Base-by-base conservation (phyloP, 2,797 vertebrate species). In the Chelmon rostratus region DNA sequence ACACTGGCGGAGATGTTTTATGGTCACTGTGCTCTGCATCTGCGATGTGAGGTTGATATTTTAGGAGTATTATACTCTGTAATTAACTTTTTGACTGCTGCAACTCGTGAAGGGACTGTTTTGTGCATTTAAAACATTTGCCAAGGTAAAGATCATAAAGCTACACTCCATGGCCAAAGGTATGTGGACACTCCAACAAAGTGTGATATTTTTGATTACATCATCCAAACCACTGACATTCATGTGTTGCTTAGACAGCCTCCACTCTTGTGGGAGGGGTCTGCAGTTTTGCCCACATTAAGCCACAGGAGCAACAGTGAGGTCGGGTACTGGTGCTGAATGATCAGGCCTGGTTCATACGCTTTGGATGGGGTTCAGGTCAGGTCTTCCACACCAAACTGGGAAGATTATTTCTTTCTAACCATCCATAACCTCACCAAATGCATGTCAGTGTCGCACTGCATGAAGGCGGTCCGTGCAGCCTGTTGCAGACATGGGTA, bases 21-120 rank as follows among this genome's bases (percentile, higher is more conserved):
- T 40, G 73, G 70, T 56, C 65, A 56, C 54, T 40, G 59, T 28
- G 15, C 40, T 42, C 42, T 8, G 46, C 70, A 58, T 70, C 53
- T 65, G 59, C 72, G 0, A 31, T 33, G 33, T 19, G 25, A 57
- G 33, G 59, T 44, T 25, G 53, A 35, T 35, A 63, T 46, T 66
- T 3, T 23, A 62, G 23, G 19, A n/a, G 25, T 38, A 66, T 47
- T 38, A 21, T 33, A 58, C 31, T 77, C 46, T 65, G 49, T 66
- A 68, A 71, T 19, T 50, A 65, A 83, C 52, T 44, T 38, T 50
- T 31, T 54, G 10, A 64, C 15, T 68, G 57, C 31, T 68, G 37
- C 53, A n/a, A 31, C 49, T 42, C 42, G n/a, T 12, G 12, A 42
- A 62, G 18, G 16, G 15, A 35, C 4, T 47, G 8, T 38, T 72